Evolutionary conservation across 1,140 invertebrate species (phyloP).

Genomic region (Hyles vespertilio): DNA sequence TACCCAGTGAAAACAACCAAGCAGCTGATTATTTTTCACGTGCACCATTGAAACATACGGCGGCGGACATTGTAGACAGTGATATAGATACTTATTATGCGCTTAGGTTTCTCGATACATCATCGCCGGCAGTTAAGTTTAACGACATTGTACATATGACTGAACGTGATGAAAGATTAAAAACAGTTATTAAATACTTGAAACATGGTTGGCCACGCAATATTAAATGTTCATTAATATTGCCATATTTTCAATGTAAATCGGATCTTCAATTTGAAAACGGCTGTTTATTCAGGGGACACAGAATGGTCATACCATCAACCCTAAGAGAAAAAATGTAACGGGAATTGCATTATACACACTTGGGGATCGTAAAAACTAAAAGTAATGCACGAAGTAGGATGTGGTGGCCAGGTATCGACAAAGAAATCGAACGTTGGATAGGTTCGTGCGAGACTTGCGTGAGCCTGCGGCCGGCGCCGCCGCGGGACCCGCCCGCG

Average conservation of each 20-base stretch:
- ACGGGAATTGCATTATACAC: too few species aligned
- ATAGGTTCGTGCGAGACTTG: constrained; percentile 5
- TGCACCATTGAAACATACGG: constrained; percentile 4
- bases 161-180: constrained; percentile 8
- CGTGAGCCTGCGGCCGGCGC: too few species aligned
- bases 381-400: constrained; percentile 16
- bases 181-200: not conserved
- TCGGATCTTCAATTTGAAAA: too few species aligned
- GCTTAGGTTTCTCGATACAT: constrained; percentile 6
- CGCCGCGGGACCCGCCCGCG: too few species aligned
- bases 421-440: constrained; percentile 10
- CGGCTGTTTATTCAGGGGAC: too few species aligned
- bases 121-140: constrained; percentile 1
- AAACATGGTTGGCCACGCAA: constrained; percentile 17
- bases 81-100: not conserved
- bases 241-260: constrained; percentile 15
- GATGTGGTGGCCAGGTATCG: constrained; percentile 23
- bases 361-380: too few species aligned
- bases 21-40: constrained; percentile 31
- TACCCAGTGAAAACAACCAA: constrained; percentile 11
- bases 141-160: constrained; percentile 13
- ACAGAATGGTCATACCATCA: too few species aligned
- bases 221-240: constrained; percentile 7
- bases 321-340: too few species aligned
- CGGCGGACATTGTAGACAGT: not conserved